phyloP scores from a whole-genome alignment of 2,888 invertebrate species.

The Dynastes grantii region DNA sequence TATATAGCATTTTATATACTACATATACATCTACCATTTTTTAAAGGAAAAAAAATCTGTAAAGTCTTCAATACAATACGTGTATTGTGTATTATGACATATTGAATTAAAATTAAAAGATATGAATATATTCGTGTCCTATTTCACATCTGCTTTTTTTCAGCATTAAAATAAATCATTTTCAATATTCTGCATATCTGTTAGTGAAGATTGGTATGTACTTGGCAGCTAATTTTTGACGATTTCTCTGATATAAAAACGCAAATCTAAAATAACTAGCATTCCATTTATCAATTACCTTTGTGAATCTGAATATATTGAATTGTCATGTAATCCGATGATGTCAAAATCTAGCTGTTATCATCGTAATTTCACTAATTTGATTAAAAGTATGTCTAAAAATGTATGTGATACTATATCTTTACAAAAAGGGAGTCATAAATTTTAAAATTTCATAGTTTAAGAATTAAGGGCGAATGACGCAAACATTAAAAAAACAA shows the following conservation, averaged over 20 bases:
- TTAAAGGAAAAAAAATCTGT: not conserved
- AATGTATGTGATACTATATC: constrained; percentile 23
- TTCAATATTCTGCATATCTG: constrained; percentile 6
- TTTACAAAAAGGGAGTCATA: not conserved
- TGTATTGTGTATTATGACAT: not conserved
- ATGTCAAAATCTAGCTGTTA: not conserved
- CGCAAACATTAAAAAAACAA: not conserved
- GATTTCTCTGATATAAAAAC: not conserved
- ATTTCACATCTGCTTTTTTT: not conserved
- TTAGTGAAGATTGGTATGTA: not conserved
- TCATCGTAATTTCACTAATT: constrained; percentile 9
- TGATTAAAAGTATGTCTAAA: constrained; percentile 15
- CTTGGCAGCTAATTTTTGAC: not conserved
- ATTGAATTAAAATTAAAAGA: not conserved
- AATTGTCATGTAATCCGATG: no score
- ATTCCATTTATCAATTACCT: not conserved
- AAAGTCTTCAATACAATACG: not conserved
- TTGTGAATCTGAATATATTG: no score
- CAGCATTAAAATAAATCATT: not conserved
- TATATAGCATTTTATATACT: constrained; percentile 9
- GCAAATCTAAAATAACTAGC: no score
- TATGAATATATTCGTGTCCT: not conserved
- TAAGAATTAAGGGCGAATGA: not conserved
- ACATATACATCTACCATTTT: not conserved
- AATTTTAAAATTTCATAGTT: not conserved